Base-by-base conservation (phyloP, 1,140 invertebrate species). In the Adelges cooleyi region DNA sequence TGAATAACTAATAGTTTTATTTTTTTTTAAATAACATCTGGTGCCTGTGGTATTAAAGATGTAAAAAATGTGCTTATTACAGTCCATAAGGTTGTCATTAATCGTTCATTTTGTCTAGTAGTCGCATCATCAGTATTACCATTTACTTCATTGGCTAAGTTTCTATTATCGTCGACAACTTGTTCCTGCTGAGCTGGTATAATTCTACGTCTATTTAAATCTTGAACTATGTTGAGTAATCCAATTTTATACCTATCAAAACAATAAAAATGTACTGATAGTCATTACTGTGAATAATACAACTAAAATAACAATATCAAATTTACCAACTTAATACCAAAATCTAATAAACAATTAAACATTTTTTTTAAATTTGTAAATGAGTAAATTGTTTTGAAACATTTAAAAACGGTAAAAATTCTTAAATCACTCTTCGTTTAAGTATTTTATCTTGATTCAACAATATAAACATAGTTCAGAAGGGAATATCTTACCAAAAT, bases 11-110 rank as follows among this genome's bases (percentile, higher is more conserved):
- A n/a, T n/a, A n/a, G n/a, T 42, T 27, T 27, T 33, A 6, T 23
- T 52, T 29, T 48, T 20, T 29, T 77, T 59, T 79, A 81, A 56
- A 80, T 74, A 67, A 79, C 77, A 69, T 81, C 79, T 56, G 82
- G 82, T 69, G 82, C 80, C 69, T 88, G 86, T 3, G 87, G 87
- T 72, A 89, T 83, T 20, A 89, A 76, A 1, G 86, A 88, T 2
- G 86, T 79, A 70, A 89, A 86, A 74, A 89, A 87, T 22, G 83
- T 83, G 8, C 82, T 82, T 66, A 89, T 82, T 69, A 88, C 84
- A 70, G 84, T 86, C 83, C 84, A 86, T 4, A 83, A 81, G 6
- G 85, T 78, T n/a, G 81, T 80, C 1, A 84, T 82, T 29, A 82
- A 82, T 73, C 80, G 59, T 13, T 70, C 69, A 52, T 49, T 72